These are phyloP conservation scores for Hydrolagus affinis DNA, from an alignment of 2,113 vertebrate species.

Conservation along the genomic window DNA sequence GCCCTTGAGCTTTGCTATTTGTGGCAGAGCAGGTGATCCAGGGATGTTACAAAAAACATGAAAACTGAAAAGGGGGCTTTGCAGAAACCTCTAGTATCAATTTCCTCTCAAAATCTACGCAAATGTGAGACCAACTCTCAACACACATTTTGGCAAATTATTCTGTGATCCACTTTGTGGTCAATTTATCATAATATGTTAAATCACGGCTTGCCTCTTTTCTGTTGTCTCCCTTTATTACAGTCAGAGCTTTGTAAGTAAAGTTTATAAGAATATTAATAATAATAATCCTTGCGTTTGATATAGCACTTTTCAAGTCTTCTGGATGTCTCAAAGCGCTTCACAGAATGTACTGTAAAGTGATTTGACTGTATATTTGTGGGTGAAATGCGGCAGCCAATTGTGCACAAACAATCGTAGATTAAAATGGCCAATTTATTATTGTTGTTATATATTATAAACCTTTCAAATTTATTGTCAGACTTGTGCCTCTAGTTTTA, in stretches of 20 bases:
- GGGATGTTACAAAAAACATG: not conserved
- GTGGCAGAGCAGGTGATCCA: not conserved
- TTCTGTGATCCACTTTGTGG: not conserved
- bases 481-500: not conserved
- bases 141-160: not conserved
- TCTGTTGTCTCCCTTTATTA: not conserved
- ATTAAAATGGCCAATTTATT: no score
- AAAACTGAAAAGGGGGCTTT: not conserved
- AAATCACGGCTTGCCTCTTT: not conserved
- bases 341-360: no score
- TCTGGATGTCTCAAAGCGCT: no score
- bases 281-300: no score
- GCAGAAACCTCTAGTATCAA: no score
- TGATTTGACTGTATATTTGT: no score
- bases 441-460: no score
- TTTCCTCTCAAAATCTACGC: not conserved
- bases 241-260: not conserved
- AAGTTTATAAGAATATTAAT: not conserved
- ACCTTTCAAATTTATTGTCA: not conserved
- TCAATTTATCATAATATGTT: not conserved
- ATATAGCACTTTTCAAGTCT: no score
- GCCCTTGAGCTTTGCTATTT: no score
- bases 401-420: no score
- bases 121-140: not conserved
- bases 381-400: no score